A percentile compares a stretch with the other conserved stretches of the same genome.
Evolutionary conservation across 2,888 invertebrate genomes (phyloP).

Genomic region (Ectemnius lituratus): DNA sequence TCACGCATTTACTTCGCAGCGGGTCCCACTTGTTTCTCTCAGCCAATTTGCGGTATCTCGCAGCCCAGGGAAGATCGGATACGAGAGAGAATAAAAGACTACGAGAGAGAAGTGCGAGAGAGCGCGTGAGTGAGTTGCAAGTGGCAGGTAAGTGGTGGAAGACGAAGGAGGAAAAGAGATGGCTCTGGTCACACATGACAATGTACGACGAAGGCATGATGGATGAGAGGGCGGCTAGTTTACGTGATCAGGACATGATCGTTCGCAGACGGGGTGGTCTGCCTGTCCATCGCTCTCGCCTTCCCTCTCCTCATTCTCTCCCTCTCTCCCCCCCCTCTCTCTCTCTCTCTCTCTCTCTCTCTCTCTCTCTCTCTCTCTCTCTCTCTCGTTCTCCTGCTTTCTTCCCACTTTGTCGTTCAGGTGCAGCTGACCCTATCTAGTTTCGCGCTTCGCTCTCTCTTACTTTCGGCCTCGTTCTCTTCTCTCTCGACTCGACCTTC

Average conservation of each 20-base stretch:
- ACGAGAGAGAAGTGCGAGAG: slow-evolving; percentile 11
- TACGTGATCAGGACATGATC: slow-evolving; percentile 77
- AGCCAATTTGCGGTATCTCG: slow-evolving; percentile 53
- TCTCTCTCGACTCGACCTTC: slow-evolving; percentile 12
- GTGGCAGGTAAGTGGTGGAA: not conserved
- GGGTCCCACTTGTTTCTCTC: slow-evolving; percentile 41
- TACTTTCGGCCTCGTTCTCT: slow-evolving; percentile 45
- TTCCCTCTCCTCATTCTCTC: slow-evolving; percentile 28
- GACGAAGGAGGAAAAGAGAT: slow-evolving; percentile 34
- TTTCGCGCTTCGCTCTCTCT: not conserved
- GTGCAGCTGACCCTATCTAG: not conserved
- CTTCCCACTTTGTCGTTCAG: slow-evolving; percentile 25
- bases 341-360: slow-evolving; percentile 33
- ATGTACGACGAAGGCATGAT: slow-evolving; percentile 73
- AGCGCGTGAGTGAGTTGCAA: slow-evolving; percentile 7
- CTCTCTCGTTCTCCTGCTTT: slow-evolving; percentile 33
- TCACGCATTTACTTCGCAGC: slow-evolving; percentile 41
- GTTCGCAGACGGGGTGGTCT: slow-evolving; percentile 75
- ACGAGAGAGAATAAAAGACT: slow-evolving; percentile 21
- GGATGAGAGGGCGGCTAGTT: slow-evolving; percentile 77
- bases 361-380: too few species aligned
- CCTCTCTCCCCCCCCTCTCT: slow-evolving; percentile 40
- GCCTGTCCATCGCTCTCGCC: slow-evolving; percentile 45
- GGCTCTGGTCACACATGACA: slow-evolving; percentile 68
- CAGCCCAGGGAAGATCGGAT: slow-evolving; percentile 22